These are phyloP conservation scores for Carcharodon carcharias DNA, from an alignment of 2,797 vertebrate genomes.

Conservation along the genomic window DNA sequence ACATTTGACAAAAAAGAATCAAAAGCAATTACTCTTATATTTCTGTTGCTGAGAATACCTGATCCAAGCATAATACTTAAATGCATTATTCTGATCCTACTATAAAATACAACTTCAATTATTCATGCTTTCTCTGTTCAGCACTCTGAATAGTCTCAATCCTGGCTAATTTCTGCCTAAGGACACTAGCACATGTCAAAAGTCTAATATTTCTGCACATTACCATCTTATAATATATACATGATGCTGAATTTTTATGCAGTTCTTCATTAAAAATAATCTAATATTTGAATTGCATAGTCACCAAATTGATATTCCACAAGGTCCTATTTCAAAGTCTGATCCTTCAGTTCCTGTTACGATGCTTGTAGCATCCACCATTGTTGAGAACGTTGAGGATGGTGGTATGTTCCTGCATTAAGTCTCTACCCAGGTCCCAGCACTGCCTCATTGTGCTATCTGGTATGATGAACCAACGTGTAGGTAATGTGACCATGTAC, in stretches of 20 bases:
- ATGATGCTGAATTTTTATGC: constrained; percentile 24
- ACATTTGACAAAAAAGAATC: background rate
- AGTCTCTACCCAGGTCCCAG: background rate
- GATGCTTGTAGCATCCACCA: no score
- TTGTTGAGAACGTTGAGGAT: background rate
- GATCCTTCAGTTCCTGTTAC: background rate
- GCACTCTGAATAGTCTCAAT: background rate
- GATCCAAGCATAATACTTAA: constrained; percentile 28
- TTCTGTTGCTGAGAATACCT: background rate
- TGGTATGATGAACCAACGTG: background rate
- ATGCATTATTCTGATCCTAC: constrained; percentile 29
- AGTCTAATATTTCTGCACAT: constrained; percentile 27
- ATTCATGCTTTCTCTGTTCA: constrained; percentile 23
- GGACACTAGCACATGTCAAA: constrained; percentile 2
- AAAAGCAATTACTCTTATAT: background rate
- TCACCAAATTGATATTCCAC: background rate
- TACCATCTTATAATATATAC: constrained; percentile 33
- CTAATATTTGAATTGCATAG: constrained; percentile 14
- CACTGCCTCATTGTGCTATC: background rate
- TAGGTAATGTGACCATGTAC: background rate
- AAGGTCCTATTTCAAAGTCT: background rate
- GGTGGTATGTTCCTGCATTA: background rate
- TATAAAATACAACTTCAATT: constrained; percentile 27
- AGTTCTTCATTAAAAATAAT: constrained; percentile 25
- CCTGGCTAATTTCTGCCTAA: constrained; percentile 32